A percentile compares a stretch with the other conserved stretches of the same genome.
Conservation (phyloP, 2,113 vertebrate species). For the Lophotis ruficrista region DNA sequence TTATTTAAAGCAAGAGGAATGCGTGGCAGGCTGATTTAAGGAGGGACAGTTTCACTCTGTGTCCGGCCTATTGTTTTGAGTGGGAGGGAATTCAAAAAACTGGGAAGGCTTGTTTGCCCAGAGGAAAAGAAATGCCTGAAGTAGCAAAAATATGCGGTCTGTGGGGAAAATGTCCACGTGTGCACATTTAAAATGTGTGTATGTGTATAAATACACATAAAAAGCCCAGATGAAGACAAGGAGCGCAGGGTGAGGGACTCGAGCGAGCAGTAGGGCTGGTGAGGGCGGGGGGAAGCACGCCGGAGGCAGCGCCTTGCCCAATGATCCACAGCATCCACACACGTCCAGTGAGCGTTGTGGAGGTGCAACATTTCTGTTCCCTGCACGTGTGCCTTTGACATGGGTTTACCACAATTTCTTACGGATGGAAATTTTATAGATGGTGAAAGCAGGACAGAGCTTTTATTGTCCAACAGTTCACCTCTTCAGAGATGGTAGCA, state of each 20-base stretch:
- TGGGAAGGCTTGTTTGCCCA: neutral
- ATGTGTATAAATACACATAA: neutral
- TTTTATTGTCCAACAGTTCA: neutral
- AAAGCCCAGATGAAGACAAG: neutral
- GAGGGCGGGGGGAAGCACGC: fast-evolving
- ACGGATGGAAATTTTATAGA: neutral
- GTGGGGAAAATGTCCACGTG: neutral
- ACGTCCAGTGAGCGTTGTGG: fast-evolving
- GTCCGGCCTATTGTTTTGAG: neutral
- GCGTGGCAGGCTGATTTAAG: neutral
- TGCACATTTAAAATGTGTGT: neutral
- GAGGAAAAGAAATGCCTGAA: neutral
- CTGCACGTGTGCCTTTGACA: fast-evolving
- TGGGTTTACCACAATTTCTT: neutral
- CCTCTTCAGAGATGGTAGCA: neutral
- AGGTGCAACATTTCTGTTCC: neutral
- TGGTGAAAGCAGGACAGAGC: neutral
- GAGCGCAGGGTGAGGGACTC: fast-evolving
- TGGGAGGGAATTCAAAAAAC: neutral
- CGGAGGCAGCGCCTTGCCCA: fast-evolving
- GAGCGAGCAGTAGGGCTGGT: neutral
- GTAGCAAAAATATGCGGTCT: neutral
- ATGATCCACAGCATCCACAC: neutral
- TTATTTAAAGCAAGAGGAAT: neutral
- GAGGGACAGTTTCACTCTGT: neutral